Evolutionary conservation across 2,888 invertebrate species (phyloP), one percentile per base, ranked within the genome.

Genomic region (Vandiemenella viatica): DNA sequence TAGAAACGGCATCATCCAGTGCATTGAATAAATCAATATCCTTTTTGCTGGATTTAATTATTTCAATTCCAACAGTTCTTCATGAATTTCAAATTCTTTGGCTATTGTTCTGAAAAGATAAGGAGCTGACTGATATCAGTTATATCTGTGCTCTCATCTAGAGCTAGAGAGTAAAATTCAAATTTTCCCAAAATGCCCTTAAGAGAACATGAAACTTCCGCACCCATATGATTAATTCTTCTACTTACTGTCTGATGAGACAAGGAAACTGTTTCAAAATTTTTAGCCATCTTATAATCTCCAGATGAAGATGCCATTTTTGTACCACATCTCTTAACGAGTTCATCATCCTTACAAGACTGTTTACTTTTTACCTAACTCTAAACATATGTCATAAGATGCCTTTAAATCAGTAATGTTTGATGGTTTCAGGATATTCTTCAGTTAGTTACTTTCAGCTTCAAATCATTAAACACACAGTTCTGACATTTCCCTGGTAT

Each of bases 181-280:
- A 7, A n/a, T n/a, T 38, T 38, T 38, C 15, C 38, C 38, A 38
- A 38, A 38, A 38, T 38, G 38, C 13, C 16, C 17, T 45, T n/a
- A 3, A 45, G 19, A 32, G 32, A 15, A 32, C 19, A 18, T 45
- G 45, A 26, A 45, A 45, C 37, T 18, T 45, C 37, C 26, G 18
- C 21, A 17, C 19, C 6, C 45, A 45, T 45, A 17, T 45, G 8
- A 45, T 32, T 45, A 32, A 45, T 18, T 45, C 45, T 45, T 45
- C 17, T 45, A 45, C 32, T 17, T 45, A 45, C 37, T 32, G 18
- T 45, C 32, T 32, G 45, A 45, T 45, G 32, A 13, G 17, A 45
- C 32, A 45, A 23, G 32, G 44, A 26, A 15, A 26, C 26, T 44
- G 32, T 32, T 45, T 45, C 19, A 45, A 37, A n/a, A 15, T 45